A percentile compares a stretch with the other conserved stretches of the same genome.
phyloP scores from a whole-genome alignment of 2,113 vertebrate genomes.

The Dryoscopus gambensis region DNA sequence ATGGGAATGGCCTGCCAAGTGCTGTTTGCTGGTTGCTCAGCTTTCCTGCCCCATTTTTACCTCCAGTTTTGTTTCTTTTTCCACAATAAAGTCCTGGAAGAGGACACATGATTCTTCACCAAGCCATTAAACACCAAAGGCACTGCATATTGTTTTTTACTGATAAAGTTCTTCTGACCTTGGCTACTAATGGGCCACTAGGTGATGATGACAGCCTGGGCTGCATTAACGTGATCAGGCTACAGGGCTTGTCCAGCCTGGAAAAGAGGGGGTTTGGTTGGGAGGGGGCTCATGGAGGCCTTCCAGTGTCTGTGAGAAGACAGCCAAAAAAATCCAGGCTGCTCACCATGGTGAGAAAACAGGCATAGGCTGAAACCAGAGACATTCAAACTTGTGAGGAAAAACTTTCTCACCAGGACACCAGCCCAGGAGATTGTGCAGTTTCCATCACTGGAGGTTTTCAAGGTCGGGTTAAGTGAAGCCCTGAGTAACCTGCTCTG shows the following conservation, averaged over 20 bases:
- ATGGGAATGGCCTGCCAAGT: not conserved
- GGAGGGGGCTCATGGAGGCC: not conserved
- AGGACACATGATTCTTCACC: not conserved
- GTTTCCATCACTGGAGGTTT: not conserved
- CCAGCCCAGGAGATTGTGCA: not conserved
- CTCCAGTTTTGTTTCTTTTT: not conserved
- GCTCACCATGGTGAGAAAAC: not conserved
- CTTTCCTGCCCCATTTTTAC: not conserved
- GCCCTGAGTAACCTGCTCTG: not conserved
- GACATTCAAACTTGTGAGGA: not conserved
- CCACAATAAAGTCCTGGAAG: not conserved
- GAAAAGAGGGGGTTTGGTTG: not conserved
- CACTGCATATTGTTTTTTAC: not conserved
- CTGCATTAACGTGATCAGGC: not conserved
- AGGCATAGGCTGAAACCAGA: not conserved
- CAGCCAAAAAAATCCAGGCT: not conserved
- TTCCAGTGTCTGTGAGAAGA: not conserved
- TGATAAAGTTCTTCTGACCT: not conserved
- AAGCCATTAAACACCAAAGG: not conserved
- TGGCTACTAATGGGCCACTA: not conserved
- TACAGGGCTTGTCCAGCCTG: not conserved
- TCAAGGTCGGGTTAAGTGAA: not conserved
- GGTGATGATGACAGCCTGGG: not conserved
- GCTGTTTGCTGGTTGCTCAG: not conserved
- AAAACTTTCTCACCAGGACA: fast-evolving